phyloP scores from a whole-genome alignment of 2,797 vertebrate species.

The Ciconia nigra region DNA sequence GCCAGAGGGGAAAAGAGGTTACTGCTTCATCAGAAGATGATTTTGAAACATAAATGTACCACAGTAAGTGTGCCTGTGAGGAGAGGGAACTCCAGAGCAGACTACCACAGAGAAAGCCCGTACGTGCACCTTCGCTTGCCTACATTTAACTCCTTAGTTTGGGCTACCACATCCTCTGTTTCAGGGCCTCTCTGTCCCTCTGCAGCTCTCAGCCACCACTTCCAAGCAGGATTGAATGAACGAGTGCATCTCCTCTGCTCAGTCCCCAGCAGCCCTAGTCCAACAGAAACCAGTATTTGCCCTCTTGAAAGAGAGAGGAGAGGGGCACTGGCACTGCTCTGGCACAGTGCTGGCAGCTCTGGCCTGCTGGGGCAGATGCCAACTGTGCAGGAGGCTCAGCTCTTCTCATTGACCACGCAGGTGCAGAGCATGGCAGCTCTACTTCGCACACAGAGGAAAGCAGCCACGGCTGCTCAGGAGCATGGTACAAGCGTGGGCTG shows the following conservation, averaged over 20 bases:
- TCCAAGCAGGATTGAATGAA: neutral
- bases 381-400: neutral
- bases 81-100: neutral
- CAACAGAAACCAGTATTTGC: rapidly evolving
- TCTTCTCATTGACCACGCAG: rapidly evolving
- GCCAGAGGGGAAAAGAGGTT: neutral
- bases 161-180: neutral
- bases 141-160: neutral
- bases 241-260: neutral
- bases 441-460: rapidly evolving
- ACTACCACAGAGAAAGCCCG: neutral
- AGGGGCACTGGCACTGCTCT: neutral
- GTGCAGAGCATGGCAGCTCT: neutral
- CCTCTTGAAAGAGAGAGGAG: neutral
- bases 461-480: rapidly evolving
- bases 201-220: neutral
- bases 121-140: neutral
- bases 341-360: neutral
- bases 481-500: rapidly evolving
- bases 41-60: neutral
- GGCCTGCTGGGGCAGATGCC: no score
- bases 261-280: neutral
- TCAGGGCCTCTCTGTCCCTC: neutral
- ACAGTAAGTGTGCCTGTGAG: neutral
- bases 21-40: neutral